Conservation (phyloP, 2,888 invertebrate species). For the Cynaeus angustus region DNA sequence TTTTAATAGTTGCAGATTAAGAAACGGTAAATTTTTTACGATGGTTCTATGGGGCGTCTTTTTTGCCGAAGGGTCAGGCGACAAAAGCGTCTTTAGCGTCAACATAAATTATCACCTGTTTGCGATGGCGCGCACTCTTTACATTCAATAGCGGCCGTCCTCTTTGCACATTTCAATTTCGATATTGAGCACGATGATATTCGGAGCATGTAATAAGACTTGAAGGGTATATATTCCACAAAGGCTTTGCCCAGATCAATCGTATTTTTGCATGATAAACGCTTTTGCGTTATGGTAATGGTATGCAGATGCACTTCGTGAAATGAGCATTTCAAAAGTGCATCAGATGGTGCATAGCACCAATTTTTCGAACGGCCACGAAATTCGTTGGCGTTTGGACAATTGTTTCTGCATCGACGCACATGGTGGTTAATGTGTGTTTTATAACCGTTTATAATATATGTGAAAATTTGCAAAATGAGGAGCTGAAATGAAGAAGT, state of each 20-base stretch:
- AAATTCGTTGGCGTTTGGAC: conserved; percentile 41
- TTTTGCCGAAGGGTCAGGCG: conserved; percentile 15
- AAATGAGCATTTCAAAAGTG: conserved; percentile 58
- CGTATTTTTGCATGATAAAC: conserved; percentile 62
- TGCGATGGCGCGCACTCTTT: conserved; percentile 18
- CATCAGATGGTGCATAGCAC: conserved; percentile 45
- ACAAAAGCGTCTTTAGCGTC: conserved; percentile 19
- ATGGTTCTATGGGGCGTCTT: conserved; percentile 9
- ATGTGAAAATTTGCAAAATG: background rate
- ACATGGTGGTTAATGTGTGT: conserved; percentile 8
- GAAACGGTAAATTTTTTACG: conserved; percentile 28
- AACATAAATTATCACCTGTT: conserved; percentile 39
- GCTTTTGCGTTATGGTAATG: conserved; percentile 61
- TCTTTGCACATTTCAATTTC: conserved; percentile 37
- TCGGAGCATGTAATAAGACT: conserved; percentile 58
- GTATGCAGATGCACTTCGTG: conserved; percentile 64
- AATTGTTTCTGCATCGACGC: conserved; percentile 44
- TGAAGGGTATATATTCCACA: conserved; percentile 50
- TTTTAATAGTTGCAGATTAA: no score
- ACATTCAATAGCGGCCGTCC: background rate
- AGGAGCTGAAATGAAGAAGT: background rate
- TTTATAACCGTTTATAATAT: background rate
- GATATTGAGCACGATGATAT: conserved; percentile 43
- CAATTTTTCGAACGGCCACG: conserved; percentile 27
- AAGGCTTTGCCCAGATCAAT: conserved; percentile 57